A percentile compares a stretch with the other conserved stretches of the same genome.
Conservation (phyloP, 1,140 invertebrate genomes). For the Araneus ventricosus region DNA sequence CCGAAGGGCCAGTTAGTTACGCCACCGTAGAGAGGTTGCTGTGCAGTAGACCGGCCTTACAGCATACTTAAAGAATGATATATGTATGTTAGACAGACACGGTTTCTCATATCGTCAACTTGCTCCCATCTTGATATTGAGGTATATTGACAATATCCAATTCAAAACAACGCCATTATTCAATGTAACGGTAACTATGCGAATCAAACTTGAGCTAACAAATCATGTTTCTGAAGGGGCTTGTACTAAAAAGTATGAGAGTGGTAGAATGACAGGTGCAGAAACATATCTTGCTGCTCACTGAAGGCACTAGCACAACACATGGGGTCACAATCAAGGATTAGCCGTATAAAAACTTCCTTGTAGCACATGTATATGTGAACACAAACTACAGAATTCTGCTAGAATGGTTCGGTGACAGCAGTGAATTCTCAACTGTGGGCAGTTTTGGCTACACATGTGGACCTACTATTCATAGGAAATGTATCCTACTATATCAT, state of each 20-base stretch:
- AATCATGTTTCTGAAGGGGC: conserved; percentile 52
- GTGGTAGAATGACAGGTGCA: conserved; percentile 74
- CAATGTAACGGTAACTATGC: conserved; percentile 51
- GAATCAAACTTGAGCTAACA: conserved; percentile 59
- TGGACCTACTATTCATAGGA: conserved; percentile 76
- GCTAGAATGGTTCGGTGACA: conserved; percentile 66
- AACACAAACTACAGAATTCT: conserved; percentile 75
- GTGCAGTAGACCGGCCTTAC: background rate
- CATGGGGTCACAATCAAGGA: conserved; percentile 76
- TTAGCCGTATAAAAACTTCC: conserved; percentile 75
- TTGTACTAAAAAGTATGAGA: conserved; percentile 66
- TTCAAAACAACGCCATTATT: conserved; percentile 34
- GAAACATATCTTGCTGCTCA: conserved; percentile 75
- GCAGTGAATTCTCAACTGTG: conserved; percentile 65
- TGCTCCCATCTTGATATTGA: conserved; percentile 39
- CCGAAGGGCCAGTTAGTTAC: background rate
- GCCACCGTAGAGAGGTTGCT: conserved; percentile 44
- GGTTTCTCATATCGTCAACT: conserved; percentile 20
- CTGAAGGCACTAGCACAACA: conserved; percentile 76
- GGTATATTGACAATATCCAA: conserved; percentile 31
- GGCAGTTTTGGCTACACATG: conserved; percentile 71
- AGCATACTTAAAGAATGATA: conserved; percentile 51
- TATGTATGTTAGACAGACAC: conserved; percentile 28
- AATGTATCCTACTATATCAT: conserved; percentile 72
- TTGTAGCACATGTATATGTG: conserved; percentile 74